These are phyloP conservation scores for Gonioctena quinquepunctata DNA, from an alignment of 1,140 invertebrate genomes.

Conservation along the genomic window DNA sequence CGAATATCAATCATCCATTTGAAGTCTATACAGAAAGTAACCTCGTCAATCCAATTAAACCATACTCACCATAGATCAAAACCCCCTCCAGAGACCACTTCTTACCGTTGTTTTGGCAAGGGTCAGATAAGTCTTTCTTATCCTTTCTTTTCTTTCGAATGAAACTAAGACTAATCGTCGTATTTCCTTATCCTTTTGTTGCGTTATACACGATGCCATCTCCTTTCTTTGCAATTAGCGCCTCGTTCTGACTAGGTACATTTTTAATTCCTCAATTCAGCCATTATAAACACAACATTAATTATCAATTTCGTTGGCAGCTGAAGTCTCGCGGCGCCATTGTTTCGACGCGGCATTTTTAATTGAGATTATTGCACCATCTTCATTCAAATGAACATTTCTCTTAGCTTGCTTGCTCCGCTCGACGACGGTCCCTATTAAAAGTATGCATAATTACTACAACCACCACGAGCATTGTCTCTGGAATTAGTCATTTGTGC, in stretches of 20 bases:
- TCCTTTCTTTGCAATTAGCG: slow-evolving; percentile 49
- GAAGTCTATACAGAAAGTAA: too few species aligned
- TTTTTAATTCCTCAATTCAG: slow-evolving; percentile 55
- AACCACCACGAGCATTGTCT: slow-evolving; percentile 45
- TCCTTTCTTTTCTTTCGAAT: neutral
- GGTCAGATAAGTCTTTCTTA: slow-evolving; percentile 33
- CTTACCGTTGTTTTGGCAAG: neutral
- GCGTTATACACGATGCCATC: slow-evolving; percentile 8
- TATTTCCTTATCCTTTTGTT: slow-evolving; percentile 9
- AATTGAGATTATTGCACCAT: slow-evolving; percentile 56
- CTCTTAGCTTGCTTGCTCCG: too few species aligned
- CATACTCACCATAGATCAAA: neutral
- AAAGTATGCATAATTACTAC: slow-evolving; percentile 55
- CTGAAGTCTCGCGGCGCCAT: slow-evolving; percentile 48
- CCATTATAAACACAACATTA: slow-evolving; percentile 57
- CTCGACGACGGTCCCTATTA: slow-evolving; percentile 45
- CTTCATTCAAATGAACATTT: slow-evolving; percentile 55
- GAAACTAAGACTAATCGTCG: slow-evolving; percentile 4
- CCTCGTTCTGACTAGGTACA: slow-evolving; percentile 49
- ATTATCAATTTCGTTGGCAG: slow-evolving; percentile 55
- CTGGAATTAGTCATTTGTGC: slow-evolving; percentile 54
- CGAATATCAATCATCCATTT: too few species aligned
- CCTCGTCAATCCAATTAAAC: neutral
- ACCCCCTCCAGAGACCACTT: neutral
- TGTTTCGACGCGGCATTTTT: slow-evolving; percentile 54